These are phyloP conservation scores for Peromyscus aztecus DNA, from an alignment of 2,797 vertebrate species.

Conservation along the genomic window DNA sequence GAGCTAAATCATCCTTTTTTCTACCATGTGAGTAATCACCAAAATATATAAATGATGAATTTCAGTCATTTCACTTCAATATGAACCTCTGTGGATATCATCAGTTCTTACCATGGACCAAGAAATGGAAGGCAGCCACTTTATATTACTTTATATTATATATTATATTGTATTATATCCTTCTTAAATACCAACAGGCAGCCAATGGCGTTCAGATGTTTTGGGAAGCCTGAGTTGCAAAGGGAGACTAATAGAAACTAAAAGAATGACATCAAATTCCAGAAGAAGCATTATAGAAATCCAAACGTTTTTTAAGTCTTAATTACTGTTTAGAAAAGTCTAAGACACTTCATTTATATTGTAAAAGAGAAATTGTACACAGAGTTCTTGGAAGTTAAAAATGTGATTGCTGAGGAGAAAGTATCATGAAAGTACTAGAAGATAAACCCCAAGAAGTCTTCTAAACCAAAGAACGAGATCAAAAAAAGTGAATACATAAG, in stretches of 20 bases:
- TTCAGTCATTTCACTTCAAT: neutral
- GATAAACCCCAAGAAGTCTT: neutral
- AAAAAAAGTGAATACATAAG: neutral
- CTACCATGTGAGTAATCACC: neutral
- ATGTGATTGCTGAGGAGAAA: neutral
- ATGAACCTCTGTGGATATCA: neutral
- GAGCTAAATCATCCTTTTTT: neutral
- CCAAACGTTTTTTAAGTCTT: neutral
- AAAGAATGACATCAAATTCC: neutral
- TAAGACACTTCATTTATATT: neutral
- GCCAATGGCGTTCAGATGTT: neutral
- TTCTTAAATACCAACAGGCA: neutral
- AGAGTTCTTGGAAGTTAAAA: neutral
- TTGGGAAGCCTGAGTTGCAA: neutral
- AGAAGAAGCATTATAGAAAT: slow-evolving; percentile 17
- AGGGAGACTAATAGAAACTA: neutral
- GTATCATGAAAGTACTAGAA: neutral
- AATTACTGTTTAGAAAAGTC: neutral
- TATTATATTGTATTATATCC: too few relatives aligned
- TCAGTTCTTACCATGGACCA: neutral
- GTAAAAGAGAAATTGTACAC: neutral
- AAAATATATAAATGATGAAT: neutral
- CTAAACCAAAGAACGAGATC: neutral
- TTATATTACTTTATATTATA: neutral
- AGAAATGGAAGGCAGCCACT: neutral